These are phyloP conservation scores for Capitulum mitella DNA, from an alignment of 2,888 invertebrate species.

Conservation along the genomic window DNA sequence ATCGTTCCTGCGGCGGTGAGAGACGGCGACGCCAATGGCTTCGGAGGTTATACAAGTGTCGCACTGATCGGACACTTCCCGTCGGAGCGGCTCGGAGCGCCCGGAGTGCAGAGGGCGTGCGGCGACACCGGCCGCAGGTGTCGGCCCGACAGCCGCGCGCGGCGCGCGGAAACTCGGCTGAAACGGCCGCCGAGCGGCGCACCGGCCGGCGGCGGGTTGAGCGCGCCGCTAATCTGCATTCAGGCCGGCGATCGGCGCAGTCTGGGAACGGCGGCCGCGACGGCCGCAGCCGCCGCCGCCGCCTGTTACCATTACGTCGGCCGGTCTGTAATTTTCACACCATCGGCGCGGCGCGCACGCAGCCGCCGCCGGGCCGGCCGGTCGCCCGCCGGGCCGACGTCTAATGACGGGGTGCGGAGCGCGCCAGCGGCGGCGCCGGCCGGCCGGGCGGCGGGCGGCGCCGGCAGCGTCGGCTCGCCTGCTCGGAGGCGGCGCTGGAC, in stretches of 20 bases:
- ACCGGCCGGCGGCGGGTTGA: too few relatives aligned
- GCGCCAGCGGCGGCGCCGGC: background rate
- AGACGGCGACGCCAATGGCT: too few relatives aligned
- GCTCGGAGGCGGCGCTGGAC: too few relatives aligned
- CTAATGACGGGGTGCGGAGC: background rate
- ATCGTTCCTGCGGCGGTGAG: too few relatives aligned
- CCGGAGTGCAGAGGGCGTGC: too few relatives aligned
- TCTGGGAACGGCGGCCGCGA: background rate
- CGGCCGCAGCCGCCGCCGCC: background rate
- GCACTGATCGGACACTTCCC: too few relatives aligned
- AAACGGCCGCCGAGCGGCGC: too few relatives aligned
- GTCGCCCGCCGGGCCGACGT: background rate
- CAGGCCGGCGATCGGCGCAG: background rate
- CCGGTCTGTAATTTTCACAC: constrained; percentile 18
- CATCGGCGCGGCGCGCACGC: background rate
- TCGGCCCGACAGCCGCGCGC: too few relatives aligned
- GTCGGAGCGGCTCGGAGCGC: too few relatives aligned
- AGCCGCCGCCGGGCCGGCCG: background rate
- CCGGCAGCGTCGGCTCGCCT: background rate
- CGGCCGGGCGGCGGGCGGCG: background rate
- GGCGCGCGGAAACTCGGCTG: too few relatives aligned
- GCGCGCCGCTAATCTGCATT: background rate
- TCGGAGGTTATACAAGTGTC: too few relatives aligned
- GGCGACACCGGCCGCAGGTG: too few relatives aligned
- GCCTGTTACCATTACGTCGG: constrained; percentile 6